phyloP scores from a whole-genome alignment of 2,113 vertebrate species.

The Xiphias gladius region DNA sequence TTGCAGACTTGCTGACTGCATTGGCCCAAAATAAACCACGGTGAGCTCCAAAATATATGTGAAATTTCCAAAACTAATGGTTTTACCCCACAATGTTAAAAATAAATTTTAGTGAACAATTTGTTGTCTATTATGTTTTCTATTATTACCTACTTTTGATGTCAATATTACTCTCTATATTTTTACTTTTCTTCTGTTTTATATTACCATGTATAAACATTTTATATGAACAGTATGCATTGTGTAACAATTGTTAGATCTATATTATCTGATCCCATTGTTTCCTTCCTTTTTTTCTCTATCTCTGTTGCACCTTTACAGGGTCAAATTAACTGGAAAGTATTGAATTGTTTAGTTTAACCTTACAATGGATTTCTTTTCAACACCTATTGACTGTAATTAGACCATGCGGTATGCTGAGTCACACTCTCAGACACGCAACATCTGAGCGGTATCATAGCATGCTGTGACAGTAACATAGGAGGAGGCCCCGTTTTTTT shows the following conservation, averaged over 20 bases:
- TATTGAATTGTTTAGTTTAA: slow-evolving; percentile 7
- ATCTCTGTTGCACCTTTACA: neutral
- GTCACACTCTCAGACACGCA: slow-evolving; percentile 15
- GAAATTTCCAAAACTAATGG: no score
- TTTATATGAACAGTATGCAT: neutral
- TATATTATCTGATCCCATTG: neutral
- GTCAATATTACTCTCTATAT: no score
- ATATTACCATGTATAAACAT: neutral
- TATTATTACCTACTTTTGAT: neutral
- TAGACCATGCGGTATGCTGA: slow-evolving; percentile 6
- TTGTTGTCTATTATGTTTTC: neutral
- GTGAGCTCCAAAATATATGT: neutral
- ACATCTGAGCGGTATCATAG: slow-evolving; percentile 41
- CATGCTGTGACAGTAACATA: slow-evolving; percentile 11
- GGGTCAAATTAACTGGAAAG: neutral
- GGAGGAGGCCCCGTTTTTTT: slow-evolving; percentile 28
- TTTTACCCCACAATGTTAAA: no score
- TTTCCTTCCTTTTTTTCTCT: neutral
- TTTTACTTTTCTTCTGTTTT: neutral
- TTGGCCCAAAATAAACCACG: no score
- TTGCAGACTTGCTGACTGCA: no score
- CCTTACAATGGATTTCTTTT: slow-evolving; percentile 12
- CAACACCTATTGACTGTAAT: slow-evolving; percentile 27
- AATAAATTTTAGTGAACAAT: neutral
- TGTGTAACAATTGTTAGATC: neutral